Evolutionary conservation across 2,888 invertebrate genomes (phyloP).

Genomic region (Galerucella nymphaeae): DNA sequence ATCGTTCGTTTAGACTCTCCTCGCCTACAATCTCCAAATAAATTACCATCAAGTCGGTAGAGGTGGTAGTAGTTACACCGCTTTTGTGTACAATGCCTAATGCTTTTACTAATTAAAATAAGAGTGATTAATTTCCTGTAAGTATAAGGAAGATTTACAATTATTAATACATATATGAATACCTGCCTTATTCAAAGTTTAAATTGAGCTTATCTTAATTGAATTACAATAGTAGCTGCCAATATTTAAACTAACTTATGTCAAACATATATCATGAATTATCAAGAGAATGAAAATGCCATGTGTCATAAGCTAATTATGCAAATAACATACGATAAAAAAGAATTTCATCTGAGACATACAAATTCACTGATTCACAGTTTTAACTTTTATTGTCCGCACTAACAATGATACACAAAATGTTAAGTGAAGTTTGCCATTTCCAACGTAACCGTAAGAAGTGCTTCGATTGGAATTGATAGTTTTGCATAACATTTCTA

Average conservation of each 20-base stretch:
- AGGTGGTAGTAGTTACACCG: conserved; percentile 32
- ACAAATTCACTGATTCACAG: too few relatives aligned
- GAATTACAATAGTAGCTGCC: neutral
- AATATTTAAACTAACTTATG: neutral
- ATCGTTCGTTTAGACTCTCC: conserved; percentile 30
- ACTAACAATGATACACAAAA: too few relatives aligned
- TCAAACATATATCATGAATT: too few relatives aligned
- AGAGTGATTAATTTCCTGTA: conserved; percentile 48
- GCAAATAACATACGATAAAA: too few relatives aligned
- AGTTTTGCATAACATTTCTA: too few relatives aligned
- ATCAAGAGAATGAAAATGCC: too few relatives aligned
- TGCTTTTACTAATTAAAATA: conserved; percentile 49
- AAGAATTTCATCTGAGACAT: too few relatives aligned
- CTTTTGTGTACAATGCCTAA: conserved; percentile 47
- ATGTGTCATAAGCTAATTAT: too few relatives aligned
- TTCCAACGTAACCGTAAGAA: too few relatives aligned
- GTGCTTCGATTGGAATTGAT: too few relatives aligned
- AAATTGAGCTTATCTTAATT: neutral
- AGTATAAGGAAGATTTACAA: conserved; percentile 19
- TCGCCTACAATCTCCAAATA: conserved; percentile 35
- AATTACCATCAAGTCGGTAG: conserved; percentile 37
- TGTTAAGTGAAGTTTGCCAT: too few relatives aligned
- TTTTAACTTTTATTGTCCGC: too few relatives aligned
- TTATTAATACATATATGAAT: conserved; percentile 1
- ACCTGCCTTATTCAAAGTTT: neutral